Evolutionary conservation across 2,888 invertebrate species (phyloP).

Genomic region (Microctonus hyperodae): DNA sequence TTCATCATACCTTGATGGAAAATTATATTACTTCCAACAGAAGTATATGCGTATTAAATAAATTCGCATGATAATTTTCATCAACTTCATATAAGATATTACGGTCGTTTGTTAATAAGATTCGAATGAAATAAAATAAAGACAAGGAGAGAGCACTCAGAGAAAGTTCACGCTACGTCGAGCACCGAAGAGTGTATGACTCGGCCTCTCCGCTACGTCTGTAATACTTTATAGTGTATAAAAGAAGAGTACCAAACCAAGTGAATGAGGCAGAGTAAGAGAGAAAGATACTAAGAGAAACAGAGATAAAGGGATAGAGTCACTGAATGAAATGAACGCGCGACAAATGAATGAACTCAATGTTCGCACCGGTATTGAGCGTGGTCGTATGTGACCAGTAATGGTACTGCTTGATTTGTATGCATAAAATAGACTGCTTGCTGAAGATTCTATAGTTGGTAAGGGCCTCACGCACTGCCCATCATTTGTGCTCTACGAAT

Average conservation of each 20-base stretch:
- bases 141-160: not conserved
- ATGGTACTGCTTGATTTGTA: conserved; percentile 27
- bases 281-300: not conserved
- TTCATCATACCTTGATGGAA: too few relatives aligned
- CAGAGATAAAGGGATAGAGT: conserved; percentile 14
- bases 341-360: conserved; percentile 32
- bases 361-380: conserved; percentile 30
- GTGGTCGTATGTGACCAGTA: conserved; percentile 28
- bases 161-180: conserved; percentile 24
- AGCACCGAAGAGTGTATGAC: conserved; percentile 24
- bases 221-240: not conserved
- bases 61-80: conserved; percentile 6
- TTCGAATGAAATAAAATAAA: not conserved
- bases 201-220: conserved; percentile 12
- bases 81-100: conserved; percentile 12
- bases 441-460: conserved; percentile 22
- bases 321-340: conserved; percentile 30
- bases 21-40: not conserved
- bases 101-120: not conserved
- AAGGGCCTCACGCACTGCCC: conserved; percentile 11
- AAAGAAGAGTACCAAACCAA: conserved; percentile 8
- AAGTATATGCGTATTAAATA: not conserved
- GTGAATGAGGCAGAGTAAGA: not conserved
- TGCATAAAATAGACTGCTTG: conserved; percentile 23
- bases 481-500: conserved; percentile 9